phyloP scores from a whole-genome alignment of 30 jellyfish, hydroid and myxozoan genomes.

The Nemopilema nomurai region DNA sequence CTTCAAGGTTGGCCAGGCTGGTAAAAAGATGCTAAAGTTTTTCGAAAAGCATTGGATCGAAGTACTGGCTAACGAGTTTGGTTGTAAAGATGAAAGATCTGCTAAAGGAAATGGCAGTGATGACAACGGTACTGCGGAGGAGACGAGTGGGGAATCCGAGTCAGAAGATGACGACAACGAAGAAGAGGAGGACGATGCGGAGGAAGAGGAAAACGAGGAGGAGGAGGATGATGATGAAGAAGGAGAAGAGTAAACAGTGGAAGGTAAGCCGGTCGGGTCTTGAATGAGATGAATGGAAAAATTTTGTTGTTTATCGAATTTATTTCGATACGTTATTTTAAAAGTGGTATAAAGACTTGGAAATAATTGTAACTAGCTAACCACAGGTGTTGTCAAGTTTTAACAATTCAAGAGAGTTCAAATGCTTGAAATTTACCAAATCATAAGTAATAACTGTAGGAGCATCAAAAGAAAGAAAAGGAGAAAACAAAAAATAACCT shows the following conservation, averaged over 20 bases:
- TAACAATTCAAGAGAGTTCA: no score
- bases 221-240: constrained; percentile 13
- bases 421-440: no score
- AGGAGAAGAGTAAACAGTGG: constrained; percentile 21
- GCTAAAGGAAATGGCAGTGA: constrained; percentile 35
- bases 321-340: neutral
- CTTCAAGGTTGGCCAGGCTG: constrained; percentile 97
- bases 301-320: neutral
- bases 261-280: neutral
- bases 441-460: no score
- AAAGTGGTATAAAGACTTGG: no score
- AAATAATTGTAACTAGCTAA: no score
- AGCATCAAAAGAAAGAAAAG: no score
- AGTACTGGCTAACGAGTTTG: constrained; percentile 40
- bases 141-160: constrained; percentile 39
- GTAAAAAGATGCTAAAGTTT: constrained; percentile 84
- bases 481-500: no score
- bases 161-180: constrained; percentile 10
- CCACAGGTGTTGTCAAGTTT: no score
- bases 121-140: constrained; percentile 40
- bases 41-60: constrained; percentile 94
- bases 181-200: constrained; percentile 42
- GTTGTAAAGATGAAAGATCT: constrained; percentile 13
- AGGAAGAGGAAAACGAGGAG: constrained; percentile 17
- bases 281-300: neutral